Percentiles rank a stretch among this genome's conserved stretches.
Conservation (phyloP, 2,888 invertebrate genomes). For the Platycheirus albimanus region DNA sequence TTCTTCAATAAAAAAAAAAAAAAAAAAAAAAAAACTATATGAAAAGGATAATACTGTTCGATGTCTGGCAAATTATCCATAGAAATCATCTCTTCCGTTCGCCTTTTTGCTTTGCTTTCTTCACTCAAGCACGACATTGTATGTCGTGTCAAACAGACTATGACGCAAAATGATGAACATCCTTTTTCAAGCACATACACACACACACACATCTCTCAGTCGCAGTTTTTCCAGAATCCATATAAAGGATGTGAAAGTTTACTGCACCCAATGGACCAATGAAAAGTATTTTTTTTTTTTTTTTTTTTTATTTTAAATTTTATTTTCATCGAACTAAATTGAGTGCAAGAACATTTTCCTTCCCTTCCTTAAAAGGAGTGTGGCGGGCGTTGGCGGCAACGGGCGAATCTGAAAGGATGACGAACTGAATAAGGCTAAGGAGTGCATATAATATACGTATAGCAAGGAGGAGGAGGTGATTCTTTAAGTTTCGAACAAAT, state of each 20-base stretch:
- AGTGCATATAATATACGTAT: too few relatives aligned
- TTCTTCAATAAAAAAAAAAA: not conserved
- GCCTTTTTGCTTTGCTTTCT: conserved; percentile 21
- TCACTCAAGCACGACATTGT: conserved; percentile 11
- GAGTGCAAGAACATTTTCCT: conserved; percentile 52
- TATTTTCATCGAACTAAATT: conserved; percentile 57
- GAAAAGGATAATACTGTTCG: conserved; percentile 61
- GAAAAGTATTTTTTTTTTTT: conserved; percentile 18
- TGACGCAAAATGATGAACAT: conserved; percentile 60
- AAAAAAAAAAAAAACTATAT: conserved; percentile 14
- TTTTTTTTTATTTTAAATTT: conserved; percentile 25
- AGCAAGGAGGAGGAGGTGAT: conserved; percentile 35
- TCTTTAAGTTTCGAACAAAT: conserved; percentile 53
- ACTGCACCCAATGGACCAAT: conserved; percentile 60
- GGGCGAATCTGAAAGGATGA: conserved; percentile 35
- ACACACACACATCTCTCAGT: not conserved
- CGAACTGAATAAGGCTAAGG: conserved; percentile 1
- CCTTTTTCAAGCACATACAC: conserved; percentile 18
- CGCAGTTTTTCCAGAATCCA: not conserved
- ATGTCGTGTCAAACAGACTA: conserved; percentile 64
- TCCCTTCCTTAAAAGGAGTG: conserved; percentile 29
- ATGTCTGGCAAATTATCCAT: conserved; percentile 71
- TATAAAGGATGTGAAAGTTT: conserved; percentile 41
- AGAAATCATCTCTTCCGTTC: conserved; percentile 64
- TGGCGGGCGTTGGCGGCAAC: too few relatives aligned